Base-by-base conservation (phyloP, 2,888 invertebrate genomes). In the Agonopterix alstromeriana region DNA sequence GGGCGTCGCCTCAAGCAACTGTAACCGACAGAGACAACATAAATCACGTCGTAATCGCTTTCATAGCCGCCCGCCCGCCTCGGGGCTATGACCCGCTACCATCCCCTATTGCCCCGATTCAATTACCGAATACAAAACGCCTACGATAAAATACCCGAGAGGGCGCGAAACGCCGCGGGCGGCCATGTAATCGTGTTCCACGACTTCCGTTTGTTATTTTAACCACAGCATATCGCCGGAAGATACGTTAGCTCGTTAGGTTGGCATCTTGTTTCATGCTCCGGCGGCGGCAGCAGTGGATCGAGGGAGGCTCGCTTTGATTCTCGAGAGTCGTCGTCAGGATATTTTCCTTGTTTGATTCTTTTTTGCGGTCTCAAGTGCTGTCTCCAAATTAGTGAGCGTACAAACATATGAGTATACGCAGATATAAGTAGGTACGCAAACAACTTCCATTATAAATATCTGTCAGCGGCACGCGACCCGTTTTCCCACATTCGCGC, bases 401-500 rank as follows among this genome's bases (percentile, higher is more conserved):
- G 53, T 38, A n/a, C 38, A 38, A 9, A 27, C 27, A 67, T 65
- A 67, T 61, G 55, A 42, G 36, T 43, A 43, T 17, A 17, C 11
- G 10, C 40, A 41, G 41, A 27, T 27, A 79, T 80, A 75, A 77
- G 74, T 70, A 71, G 65, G 64, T 53, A 53, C 4, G 38, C 38
- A 38, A 9, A 41, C 36, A 35, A 42, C 62, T 62, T 61, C 63
- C 62, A 67, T 74, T 77, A 80, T 82, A 80, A 81, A 82, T 81
- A 78, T 77, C 82, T 81, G 83, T 81, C 82, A 81, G 43, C 60
- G 71, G 60, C 83, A 82, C 82, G 78, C 80, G 77, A 58, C 76
- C 68, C 66, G 65, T 56, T 68, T 73, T 74, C 75, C 73, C 74
- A 75, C 74, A 76, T 69, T 71, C 73, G 73, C 70, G 68, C 58